Base-by-base conservation (phyloP, 53 echinoderm and acorn worm genomes). In the Actinopyga echinites region DNA sequence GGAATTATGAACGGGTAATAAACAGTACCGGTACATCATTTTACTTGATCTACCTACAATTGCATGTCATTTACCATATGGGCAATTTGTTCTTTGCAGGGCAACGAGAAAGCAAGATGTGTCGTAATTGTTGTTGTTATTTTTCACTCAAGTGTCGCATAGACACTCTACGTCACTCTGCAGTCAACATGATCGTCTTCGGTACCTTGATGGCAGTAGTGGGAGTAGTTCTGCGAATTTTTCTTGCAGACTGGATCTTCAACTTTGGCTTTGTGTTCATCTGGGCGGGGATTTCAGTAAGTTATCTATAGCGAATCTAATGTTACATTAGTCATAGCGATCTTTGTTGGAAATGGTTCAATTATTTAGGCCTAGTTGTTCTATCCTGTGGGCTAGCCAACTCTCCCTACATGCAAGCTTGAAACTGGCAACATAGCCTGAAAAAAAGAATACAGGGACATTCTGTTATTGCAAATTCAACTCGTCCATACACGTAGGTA, bases 211-310 rank as follows among this genome's bases (percentile, higher is more conserved):
- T 79, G 20, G 25, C 79, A 21, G 20, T 29, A 2, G 0, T 33
- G 0, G 79, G 79, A 57, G 58, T 79, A 20, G 30, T 57, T 32
- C 25, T 79, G 33, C 20, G 79, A 3, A 3, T 79, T 17, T 79
- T 79, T 57, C 60, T 79, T 2, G 36, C 24, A 59, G 60, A 79
- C 57, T 58, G 33, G 36, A 57, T 79, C 8, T 79, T 79, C 40
- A 79, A 79, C 31, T 79, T 79, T 38, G 35, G 57, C 40, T 59
- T 57, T 21, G 60, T 37, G 6, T 23, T 79, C 24, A 55, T 79
- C 1, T 79, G 79, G 79, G 79, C 79, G 8, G 79, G 79, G 2
- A 33, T 79, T 31, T 26, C 79, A 20, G 79, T 79, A 42, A 79
- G 79, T 79, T 1, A 69, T 32, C 8, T 30, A 22, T 26, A 2